Base-by-base conservation (phyloP, 1,140 invertebrate genomes). In the Euwallacea fornicatus region DNA sequence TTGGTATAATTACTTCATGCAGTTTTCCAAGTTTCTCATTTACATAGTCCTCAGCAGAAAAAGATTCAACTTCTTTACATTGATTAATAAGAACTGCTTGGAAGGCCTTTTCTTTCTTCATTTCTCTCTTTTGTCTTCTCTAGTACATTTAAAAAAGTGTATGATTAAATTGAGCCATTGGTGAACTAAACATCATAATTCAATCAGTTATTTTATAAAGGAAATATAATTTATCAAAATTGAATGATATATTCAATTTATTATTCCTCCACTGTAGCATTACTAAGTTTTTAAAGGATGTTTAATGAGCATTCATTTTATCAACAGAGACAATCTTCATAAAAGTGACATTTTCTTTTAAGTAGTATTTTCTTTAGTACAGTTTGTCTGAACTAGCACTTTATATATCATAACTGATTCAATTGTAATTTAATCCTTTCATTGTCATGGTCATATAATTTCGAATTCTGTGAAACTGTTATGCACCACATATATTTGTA, bases 81-180 rank as follows among this genome's bases (percentile, higher is more conserved):
- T 91, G 84, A 0, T 84, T 80, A 71, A 93, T 82, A 0, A 94
- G 81, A 61, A 87, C 83, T 0, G 86, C 86, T 76, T 94, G 90
- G 81, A 94, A 95, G 2, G 78, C 79, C 77, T 91, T 93, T 74
- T 95, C 92, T 77, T 90, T 93, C 59, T 84, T 84, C 58, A 89
- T 81, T 74, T 89, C 88, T 66, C 91, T 85, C 15, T 85, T 88
- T 76, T 89, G 86, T 69, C 86, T 86, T 41, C 85, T 77, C 86
- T 87, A 79, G 71, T 76, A 74, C 7, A 16, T 15, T 33, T 13
- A 64, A 6, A 13, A 58, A 6, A 33, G 15, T 7, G 55, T 58
- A 6, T 33, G n/a, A 33, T 58, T 6, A 61, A 43, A 43, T 61
- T 42, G 10, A 13, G 7, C 11, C n/a, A 61, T 4, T n/a, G 2